A percentile compares a stretch with the other conserved stretches of the same genome.
phyloP scores from a whole-genome alignment of 2,888 invertebrate species.

The Oxystoma pomonae region DNA sequence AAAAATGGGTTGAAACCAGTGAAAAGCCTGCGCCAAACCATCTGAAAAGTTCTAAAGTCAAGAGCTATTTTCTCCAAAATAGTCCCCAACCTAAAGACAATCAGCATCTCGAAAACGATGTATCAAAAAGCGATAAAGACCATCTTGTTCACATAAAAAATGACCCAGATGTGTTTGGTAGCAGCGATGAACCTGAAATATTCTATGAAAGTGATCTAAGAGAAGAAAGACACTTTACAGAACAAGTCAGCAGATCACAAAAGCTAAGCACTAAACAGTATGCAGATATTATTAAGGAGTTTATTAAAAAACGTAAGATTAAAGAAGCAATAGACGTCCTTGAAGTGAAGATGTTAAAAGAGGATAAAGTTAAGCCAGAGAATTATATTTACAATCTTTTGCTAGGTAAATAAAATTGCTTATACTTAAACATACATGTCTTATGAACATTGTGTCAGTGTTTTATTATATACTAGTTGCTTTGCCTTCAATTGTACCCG shows the following conservation, averaged over 20 bases:
- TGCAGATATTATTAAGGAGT: constrained; percentile 65
- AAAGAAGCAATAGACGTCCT: constrained; percentile 76
- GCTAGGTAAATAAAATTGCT: no score
- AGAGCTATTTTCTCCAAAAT: no score
- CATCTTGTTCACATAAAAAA: constrained; percentile 40
- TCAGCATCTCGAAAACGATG: not conserved
- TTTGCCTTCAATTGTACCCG: no score
- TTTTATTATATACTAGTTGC: no score
- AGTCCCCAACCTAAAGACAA: not conserved
- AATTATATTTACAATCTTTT: constrained; percentile 76
- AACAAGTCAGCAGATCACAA: constrained; percentile 48
- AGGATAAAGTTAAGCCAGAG: constrained; percentile 75
- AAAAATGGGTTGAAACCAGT: not conserved
- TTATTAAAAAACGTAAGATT: constrained; percentile 59
- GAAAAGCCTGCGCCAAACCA: no score
- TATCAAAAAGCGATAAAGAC: constrained; percentile 32
- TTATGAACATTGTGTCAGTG: no score
- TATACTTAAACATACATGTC: no score
- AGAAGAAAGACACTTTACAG: constrained; percentile 57
- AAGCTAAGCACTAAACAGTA: constrained; percentile 62
- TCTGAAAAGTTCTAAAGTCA: no score
- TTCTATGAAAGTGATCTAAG: constrained; percentile 52
- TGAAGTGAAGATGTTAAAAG: constrained; percentile 69
- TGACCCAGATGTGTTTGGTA: constrained; percentile 60
- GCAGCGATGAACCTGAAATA: constrained; percentile 38